phyloP scores from a whole-genome alignment of 2,888 invertebrate species.

The Erebia ligea region DNA sequence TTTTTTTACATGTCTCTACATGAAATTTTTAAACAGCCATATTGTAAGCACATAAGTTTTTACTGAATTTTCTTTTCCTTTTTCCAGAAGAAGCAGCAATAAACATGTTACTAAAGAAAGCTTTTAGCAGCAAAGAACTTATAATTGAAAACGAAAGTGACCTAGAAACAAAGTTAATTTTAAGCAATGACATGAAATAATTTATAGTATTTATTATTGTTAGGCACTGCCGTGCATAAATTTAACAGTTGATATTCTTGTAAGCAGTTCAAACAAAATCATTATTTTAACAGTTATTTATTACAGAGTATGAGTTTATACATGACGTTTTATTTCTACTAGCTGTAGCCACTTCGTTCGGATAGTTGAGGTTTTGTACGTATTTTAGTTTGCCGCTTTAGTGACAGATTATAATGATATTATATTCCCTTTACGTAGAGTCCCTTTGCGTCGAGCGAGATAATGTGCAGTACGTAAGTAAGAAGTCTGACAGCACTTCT shows the following conservation, averaged over 20 bases:
- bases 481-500: no score
- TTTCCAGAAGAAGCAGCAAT: conserved; percentile 85
- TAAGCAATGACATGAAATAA: conserved; percentile 62
- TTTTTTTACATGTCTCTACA: no score
- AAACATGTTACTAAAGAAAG: conserved; percentile 81
- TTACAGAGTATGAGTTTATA: conserved; percentile 24
- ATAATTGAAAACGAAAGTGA: conserved; percentile 79
- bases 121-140: conserved; percentile 77
- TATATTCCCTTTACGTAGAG: no score
- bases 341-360: background rate
- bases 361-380: background rate
- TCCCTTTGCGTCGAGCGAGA: no score
- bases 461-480: no score
- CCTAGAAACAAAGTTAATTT: conserved; percentile 69
- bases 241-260: conserved; percentile 57
- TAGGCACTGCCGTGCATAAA: conserved; percentile 30
- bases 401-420: no score
- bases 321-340: conserved; percentile 22
- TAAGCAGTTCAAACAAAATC: conserved; percentile 49
- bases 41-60: background rate
- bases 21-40: background rate
- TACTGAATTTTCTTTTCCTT: conserved; percentile 24
- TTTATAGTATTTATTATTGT: conserved; percentile 38
- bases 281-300: conserved; percentile 34
- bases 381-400: no score